phyloP scores from a whole-genome alignment of 2,113 vertebrate species.

The Spea bombifrons region DNA sequence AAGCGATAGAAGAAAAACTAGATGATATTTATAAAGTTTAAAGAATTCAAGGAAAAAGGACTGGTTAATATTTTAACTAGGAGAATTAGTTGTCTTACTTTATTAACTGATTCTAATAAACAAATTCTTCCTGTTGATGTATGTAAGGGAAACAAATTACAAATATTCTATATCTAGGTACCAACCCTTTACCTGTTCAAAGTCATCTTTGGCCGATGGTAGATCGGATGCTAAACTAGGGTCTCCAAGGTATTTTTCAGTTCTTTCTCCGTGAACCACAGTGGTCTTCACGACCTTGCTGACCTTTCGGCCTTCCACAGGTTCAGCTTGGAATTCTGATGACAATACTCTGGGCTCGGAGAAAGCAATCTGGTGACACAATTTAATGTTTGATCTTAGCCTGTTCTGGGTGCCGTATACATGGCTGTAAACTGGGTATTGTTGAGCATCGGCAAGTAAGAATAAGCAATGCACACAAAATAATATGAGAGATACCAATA shows the following conservation, averaged over 20 bases:
- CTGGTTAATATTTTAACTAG: no score
- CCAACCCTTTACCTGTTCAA: slow-evolving; percentile 79
- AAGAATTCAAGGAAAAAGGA: no score
- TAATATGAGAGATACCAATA: no score
- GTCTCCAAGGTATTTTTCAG: slow-evolving; percentile 84
- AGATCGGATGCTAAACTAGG: slow-evolving; percentile 81
- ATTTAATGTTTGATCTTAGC: slow-evolving; percentile 18
- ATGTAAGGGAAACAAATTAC: no score
- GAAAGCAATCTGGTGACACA: slow-evolving; percentile 73
- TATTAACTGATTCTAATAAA: no score
- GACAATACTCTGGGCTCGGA: slow-evolving; percentile 68
- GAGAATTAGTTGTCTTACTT: no score
- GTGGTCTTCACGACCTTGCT: slow-evolving; percentile 93
- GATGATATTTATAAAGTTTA: no score
- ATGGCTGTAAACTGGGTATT: background rate
- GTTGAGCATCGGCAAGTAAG: background rate
- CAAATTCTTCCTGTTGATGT: background rate
- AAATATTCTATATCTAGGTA: background rate
- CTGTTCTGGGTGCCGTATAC: background rate
- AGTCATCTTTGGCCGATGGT: slow-evolving; percentile 92
- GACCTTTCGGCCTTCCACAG: slow-evolving; percentile 87
- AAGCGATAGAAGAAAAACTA: no score
- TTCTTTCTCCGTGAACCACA: slow-evolving; percentile 82
- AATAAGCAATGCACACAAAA: background rate
- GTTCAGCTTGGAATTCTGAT: slow-evolving; percentile 82